Conservation (phyloP, 2,113 vertebrate species). For the Saimiri boliviensis region DNA sequence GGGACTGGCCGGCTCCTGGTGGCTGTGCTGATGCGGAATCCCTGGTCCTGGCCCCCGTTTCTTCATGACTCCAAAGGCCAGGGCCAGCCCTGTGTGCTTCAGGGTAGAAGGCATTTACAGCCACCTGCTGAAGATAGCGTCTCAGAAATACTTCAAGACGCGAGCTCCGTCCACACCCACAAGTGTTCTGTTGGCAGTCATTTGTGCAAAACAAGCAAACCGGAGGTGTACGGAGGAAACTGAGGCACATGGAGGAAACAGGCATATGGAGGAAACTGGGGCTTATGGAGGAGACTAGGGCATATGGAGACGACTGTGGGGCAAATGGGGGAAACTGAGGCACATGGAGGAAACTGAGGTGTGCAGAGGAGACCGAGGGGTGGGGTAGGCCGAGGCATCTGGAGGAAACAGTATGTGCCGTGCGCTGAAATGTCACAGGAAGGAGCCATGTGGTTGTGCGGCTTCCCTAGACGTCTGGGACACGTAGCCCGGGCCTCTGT, state of each 20-base stretch:
- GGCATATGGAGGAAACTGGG: too few species aligned
- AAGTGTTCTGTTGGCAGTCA: background rate
- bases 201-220: background rate
- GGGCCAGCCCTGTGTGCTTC: background rate
- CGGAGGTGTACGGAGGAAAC: fast-evolving
- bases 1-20: background rate
- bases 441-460: too few species aligned
- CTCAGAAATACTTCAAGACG: background rate
- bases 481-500: background rate
- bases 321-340: too few species aligned
- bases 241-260: too few species aligned
- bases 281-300: too few species aligned
- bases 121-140: background rate
- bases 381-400: too few species aligned
- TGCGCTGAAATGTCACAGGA: too few species aligned
- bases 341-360: too few species aligned
- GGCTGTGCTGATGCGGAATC: background rate
- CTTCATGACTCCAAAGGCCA: background rate
- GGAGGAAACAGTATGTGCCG: too few species aligned
- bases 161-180: background rate
- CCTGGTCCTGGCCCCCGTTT: background rate
- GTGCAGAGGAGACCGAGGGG: too few species aligned
- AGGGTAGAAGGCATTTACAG: background rate
- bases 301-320: too few species aligned
- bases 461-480: too few species aligned